phyloP scores from a whole-genome alignment of 2,113 vertebrate genomes.

The Anoura caudifer region DNA sequence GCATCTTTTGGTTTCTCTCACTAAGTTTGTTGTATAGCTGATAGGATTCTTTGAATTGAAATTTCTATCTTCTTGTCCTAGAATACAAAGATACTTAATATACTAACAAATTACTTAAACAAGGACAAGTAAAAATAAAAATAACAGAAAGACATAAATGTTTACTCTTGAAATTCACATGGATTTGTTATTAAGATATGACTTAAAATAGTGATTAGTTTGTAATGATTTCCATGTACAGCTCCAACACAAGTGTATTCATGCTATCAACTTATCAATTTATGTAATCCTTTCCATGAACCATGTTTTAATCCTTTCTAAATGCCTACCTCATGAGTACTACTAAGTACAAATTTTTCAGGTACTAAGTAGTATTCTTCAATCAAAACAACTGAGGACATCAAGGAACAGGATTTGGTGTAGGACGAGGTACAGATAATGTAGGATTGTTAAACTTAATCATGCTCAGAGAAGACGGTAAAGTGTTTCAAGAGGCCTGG shows the following conservation, averaged over 20 bases:
- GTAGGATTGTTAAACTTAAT: no score
- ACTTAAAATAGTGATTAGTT: not conserved
- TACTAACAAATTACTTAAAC: not conserved
- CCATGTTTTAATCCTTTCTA: not conserved
- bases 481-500: not conserved
- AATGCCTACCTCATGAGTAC: not conserved
- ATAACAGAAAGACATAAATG: not conserved
- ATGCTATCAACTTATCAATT: not conserved
- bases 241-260: not conserved
- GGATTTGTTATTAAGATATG: not conserved
- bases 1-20: not conserved
- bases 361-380: not conserved
- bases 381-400: not conserved
- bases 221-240: not conserved
- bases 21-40: not conserved
- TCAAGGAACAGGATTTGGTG: not conserved
- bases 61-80: not conserved
- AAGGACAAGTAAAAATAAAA: not conserved
- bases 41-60: not conserved
- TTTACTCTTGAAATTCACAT: not conserved
- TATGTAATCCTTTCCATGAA: no score
- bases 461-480: not conserved
- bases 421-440: not conserved
- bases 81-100: not conserved
- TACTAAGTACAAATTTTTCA: not conserved